Base-by-base conservation (phyloP, 2,888 invertebrate genomes). In the Acronicta alni region DNA sequence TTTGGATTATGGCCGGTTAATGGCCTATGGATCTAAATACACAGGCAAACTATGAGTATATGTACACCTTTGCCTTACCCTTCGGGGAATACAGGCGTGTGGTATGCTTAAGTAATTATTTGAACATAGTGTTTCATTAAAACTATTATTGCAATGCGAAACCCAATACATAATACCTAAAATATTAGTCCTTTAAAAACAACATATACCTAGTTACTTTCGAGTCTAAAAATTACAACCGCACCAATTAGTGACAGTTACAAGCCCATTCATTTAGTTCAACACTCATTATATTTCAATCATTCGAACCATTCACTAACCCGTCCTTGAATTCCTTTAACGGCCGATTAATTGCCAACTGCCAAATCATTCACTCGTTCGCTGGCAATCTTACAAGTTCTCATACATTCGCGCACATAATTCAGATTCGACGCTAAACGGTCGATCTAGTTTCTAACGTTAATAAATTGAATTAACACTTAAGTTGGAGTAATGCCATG, bases 391-490 rank as follows among this genome's bases (percentile, higher is more conserved):
- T 58, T 63, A 69, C 67, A 62, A 75, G 59, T 67, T 72, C 64
- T 75, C 70, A 67, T 73, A 67, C 58, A 67, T 57, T 62, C 43
- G 51, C 37, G 51, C 20, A 65, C 61, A 70, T 67, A 70, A 70
- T 69, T 77, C 68, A 66, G 67, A 42, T 58, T 47, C 35, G 63
- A 79, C 76, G 63, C 67, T 79, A 78, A 80, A 69, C 71, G 71
- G 59, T 61, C 60, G 75, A 64, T 80, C 81, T 59, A 77, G 75
- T 80, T 80, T 77, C 68, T 57, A 26, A 15, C 57, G 59, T 60
- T 68, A 76, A 82, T 85, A 81, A 82, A 86, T 81, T 72, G 70
- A 79, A 81, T 83, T 80, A 85, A 73, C 75, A 72, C 72, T 67
- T 49, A 17, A 16, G 14, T 53, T 60, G 41, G 39, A 17, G 57